phyloP scores from a whole-genome alignment of 2,888 invertebrate species.

The Schizotus pectinicornis region DNA sequence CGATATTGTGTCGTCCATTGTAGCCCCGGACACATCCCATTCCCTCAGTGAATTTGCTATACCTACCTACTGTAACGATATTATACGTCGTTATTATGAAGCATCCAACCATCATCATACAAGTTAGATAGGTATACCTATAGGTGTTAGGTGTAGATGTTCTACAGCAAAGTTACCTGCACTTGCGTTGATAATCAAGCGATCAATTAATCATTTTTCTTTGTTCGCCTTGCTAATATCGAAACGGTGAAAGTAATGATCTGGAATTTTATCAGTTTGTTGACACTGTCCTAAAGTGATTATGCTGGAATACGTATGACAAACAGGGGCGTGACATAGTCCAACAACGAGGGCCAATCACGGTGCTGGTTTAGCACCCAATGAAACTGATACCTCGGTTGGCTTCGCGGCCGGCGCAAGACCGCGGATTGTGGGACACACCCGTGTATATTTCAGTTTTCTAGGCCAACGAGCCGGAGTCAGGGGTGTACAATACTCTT shows the following conservation, averaged over 20 bases:
- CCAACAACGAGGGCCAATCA: constrained; percentile 52
- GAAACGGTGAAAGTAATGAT: not conserved
- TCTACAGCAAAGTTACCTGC: not conserved
- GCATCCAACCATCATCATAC: constrained; percentile 2
- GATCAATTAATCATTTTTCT: not conserved
- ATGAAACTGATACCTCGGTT: constrained; percentile 59
- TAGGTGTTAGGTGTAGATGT: too few relatives aligned
- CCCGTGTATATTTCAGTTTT: constrained; percentile 24
- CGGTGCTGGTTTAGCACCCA: constrained; percentile 50
- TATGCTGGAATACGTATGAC: constrained; percentile 34
- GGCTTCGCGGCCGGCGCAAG: constrained; percentile 47
- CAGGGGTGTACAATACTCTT: not conserved
- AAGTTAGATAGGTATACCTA: not conserved
- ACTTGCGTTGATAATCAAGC: not conserved
- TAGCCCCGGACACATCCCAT: not conserved
- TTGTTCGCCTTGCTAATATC: not conserved
- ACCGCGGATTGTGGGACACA: constrained; percentile 23
- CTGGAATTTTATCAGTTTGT: not conserved
- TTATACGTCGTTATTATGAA: constrained; percentile 4
- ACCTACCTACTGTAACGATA: constrained; percentile 1
- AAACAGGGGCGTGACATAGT: constrained; percentile 53
- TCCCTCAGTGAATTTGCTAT: not conserved
- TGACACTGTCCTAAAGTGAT: constrained; percentile 6
- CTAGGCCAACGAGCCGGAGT: not conserved
- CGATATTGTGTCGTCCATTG: constrained; percentile 6